phyloP scores from a whole-genome alignment of 2,888 invertebrate species.

The Spilarctia lutea region DNA sequence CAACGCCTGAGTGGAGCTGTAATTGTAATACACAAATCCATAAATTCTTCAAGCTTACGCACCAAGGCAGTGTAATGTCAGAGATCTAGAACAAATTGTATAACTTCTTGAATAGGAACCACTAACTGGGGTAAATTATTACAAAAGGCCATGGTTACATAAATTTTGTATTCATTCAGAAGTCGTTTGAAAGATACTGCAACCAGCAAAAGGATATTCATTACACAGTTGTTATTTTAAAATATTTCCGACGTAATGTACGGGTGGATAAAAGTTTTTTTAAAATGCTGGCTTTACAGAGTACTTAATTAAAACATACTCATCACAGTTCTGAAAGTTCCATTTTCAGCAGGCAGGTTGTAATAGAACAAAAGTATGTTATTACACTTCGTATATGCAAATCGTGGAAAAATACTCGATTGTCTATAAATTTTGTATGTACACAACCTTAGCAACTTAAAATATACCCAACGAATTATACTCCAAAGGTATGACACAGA shows the following conservation, averaged over 20 bases:
- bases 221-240: no score
- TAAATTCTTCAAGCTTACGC: not conserved
- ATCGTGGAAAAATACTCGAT: no score
- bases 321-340: not conserved
- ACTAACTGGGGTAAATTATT: no score
- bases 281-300: no score
- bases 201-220: no score
- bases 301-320: not conserved
- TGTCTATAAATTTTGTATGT: not conserved
- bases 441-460: not conserved
- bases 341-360: not conserved
- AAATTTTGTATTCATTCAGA: not conserved
- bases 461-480: not conserved
- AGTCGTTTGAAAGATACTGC: not conserved
- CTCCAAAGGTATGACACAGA: not conserved
- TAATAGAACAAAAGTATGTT: not conserved
- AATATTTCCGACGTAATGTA: no score
- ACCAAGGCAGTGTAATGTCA: no score
- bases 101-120: no score
- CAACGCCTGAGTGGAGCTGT: not conserved
- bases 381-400: no score
- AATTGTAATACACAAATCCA: not conserved
- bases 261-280: no score
- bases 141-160: not conserved
- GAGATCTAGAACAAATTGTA: no score